phyloP scores from a whole-genome alignment of 2,113 vertebrate genomes.

The Xenopus laevis region DNA sequence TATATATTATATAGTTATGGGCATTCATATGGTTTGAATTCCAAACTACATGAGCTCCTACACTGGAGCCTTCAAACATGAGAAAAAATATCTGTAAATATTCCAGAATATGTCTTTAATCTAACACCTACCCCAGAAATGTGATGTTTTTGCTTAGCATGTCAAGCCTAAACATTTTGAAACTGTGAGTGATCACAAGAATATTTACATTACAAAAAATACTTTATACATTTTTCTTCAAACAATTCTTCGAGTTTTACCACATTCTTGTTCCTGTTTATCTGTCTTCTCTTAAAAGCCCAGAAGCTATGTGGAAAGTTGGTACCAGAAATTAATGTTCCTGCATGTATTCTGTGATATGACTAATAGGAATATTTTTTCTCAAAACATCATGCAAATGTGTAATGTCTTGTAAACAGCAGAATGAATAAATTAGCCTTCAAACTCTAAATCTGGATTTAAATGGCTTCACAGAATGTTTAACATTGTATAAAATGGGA shows the following conservation, averaged over 20 bases:
- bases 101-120: too few relatives aligned
- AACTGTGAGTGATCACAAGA: too few relatives aligned
- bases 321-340: conserved; percentile 23
- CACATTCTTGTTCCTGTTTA: conserved; percentile 7
- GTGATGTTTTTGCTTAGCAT: too few relatives aligned
- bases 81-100: too few relatives aligned
- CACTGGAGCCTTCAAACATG: too few relatives aligned
- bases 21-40: too few relatives aligned
- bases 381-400: conserved; percentile 1
- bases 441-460: conserved; percentile 27
- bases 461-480: neutral
- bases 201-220: too few relatives aligned
- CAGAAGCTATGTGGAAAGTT: conserved; percentile 13
- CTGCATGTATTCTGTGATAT: conserved; percentile 18
- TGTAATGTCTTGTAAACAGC: conserved; percentile 24
- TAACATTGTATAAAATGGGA: neutral
- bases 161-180: too few relatives aligned
- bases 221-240: too few relatives aligned
- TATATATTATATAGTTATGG: too few relatives aligned
- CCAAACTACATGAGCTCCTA: too few relatives aligned
- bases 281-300: neutral
- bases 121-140: too few relatives aligned
- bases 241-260: neutral
- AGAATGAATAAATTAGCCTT: conserved; percentile 35
- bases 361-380: conserved; percentile 33